Evolutionary conservation across 2,888 invertebrate genomes (phyloP).

Genomic region (Lissocephala sabroskyi): DNA sequence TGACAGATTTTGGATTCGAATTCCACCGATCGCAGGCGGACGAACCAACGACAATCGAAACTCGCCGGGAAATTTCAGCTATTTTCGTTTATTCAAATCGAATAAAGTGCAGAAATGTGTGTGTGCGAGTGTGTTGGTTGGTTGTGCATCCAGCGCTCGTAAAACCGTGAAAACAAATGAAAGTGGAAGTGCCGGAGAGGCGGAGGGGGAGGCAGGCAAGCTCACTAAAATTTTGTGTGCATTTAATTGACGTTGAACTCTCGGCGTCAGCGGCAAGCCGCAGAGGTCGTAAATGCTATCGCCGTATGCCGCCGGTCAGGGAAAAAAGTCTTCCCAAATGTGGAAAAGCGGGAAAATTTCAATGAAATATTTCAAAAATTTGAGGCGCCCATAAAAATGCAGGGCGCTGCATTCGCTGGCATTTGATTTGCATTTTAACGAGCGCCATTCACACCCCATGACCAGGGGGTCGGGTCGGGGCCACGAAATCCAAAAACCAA

Average conservation of each 20-base stretch:
- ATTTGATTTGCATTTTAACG: constrained; percentile 51
- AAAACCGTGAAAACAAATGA: constrained; percentile 27
- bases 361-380: constrained; percentile 35
- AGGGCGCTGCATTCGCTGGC: constrained; percentile 29
- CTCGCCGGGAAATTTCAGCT: constrained; percentile 9
- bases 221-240: constrained; percentile 2
- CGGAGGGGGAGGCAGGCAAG: neutral
- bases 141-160: constrained; percentile 22
- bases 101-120: constrained; percentile 62
- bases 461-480: too few species aligned
- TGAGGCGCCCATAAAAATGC: constrained; percentile 26
- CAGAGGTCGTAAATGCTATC: constrained; percentile 58
- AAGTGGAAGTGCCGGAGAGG: constrained; percentile 31
- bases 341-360: constrained; percentile 18
- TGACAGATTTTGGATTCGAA: neutral
- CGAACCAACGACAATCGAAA: too few species aligned
- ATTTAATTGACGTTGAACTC: constrained; percentile 50
- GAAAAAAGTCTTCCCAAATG: constrained; percentile 49
- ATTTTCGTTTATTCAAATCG: constrained; percentile 63
- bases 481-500: too few species aligned
- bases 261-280: constrained; percentile 32
- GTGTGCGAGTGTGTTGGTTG: constrained; percentile 6
- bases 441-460: constrained; percentile 33
- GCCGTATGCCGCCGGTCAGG: constrained; percentile 47
- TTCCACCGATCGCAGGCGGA: constrained; percentile 48